Conservation (phyloP, 2,113 vertebrate genomes). For the Dasyurus viverrinus region DNA sequence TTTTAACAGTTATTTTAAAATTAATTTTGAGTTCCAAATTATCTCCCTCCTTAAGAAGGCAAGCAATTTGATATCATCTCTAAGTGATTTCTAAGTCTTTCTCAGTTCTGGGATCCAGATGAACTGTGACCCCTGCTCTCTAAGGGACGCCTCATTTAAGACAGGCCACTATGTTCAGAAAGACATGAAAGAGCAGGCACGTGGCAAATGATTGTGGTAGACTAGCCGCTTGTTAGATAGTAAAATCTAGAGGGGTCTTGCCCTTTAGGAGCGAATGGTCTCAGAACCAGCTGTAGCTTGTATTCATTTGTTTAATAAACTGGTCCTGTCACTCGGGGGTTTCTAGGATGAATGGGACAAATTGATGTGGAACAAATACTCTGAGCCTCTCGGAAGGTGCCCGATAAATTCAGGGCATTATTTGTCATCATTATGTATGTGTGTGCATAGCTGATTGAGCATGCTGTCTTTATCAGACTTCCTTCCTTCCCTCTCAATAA, state of each 20-base stretch:
- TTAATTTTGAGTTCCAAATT: neutral
- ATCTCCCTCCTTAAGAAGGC: neutral
- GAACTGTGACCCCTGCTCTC: neutral
- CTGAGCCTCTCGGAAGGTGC: neutral
- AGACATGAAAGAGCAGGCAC: neutral
- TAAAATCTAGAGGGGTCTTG: neutral
- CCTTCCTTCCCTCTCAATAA: constrained; percentile 10
- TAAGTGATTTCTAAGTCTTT: neutral
- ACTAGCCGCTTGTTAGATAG: neutral
- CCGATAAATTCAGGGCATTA: neutral
- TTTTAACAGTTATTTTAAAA: neutral
- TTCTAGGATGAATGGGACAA: neutral
- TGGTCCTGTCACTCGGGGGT: neutral
- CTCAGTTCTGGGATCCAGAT: neutral
- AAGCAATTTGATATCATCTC: no score
- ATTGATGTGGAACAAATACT: neutral
- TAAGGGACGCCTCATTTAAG: neutral
- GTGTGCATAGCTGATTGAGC: neutral
- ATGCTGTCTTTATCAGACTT: neutral
- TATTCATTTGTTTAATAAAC: neutral
- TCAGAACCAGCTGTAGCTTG: neutral
- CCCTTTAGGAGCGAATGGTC: neutral
- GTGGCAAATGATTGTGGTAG: neutral
- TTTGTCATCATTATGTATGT: neutral
- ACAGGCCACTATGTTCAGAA: neutral